Evolutionary conservation across 35 echinoderm and acorn worm genomes (phyloP).

Genomic region (Strongylocentrotus purpuratus): DNA sequence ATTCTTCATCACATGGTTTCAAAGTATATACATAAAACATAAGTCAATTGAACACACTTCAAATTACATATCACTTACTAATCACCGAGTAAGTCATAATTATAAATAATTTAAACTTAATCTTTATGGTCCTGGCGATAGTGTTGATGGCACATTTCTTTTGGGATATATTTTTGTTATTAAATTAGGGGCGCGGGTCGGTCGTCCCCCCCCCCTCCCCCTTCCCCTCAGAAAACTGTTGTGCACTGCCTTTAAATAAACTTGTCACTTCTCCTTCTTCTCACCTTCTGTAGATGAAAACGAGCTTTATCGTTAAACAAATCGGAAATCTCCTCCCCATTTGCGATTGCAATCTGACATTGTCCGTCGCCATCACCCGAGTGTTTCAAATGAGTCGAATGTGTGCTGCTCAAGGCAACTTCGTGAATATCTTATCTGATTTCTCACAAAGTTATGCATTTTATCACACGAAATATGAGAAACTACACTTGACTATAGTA

Average conservation of each 20-base stretch:
- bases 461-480: neutral
- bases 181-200: no score
- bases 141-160: no score
- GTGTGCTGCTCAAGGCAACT: neutral
- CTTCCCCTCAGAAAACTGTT: no score
- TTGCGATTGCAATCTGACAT: neutral
- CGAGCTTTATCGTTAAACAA: neutral
- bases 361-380: neutral
- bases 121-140: no score
- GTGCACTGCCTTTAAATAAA: neutral
- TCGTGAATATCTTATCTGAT: neutral
- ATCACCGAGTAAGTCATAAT: no score
- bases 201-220: no score
- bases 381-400: neutral
- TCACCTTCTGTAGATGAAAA: neutral
- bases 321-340: neutral
- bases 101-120: no score
- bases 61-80: no score
- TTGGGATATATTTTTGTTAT: no score
- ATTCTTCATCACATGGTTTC: no score
- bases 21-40: no score
- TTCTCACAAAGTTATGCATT: neutral
- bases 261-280: neutral
- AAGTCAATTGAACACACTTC: no score
- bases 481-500: neutral